phyloP scores from a whole-genome alignment of 2,113 vertebrate species.

The Rhombomys opimus region DNA sequence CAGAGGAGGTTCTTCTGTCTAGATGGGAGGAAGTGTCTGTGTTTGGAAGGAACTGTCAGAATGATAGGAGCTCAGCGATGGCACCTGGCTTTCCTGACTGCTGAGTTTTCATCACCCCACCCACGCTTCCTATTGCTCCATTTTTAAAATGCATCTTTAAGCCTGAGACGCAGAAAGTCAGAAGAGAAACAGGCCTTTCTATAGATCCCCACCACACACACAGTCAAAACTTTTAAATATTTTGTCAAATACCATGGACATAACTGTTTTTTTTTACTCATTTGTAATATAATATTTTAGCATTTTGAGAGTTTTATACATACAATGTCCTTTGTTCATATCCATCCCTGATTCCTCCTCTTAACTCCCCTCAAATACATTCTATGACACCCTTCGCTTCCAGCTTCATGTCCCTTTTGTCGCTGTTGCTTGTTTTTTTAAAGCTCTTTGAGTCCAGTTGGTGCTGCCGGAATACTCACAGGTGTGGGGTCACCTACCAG shows the following conservation, averaged over 20 bases:
- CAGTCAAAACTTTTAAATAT: conserved; percentile 9
- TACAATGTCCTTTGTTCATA: not conserved
- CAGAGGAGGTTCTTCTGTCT: conserved; percentile 46
- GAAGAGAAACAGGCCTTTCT: not conserved
- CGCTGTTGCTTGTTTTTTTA: not conserved
- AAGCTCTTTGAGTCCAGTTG: not conserved
- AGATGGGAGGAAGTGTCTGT: conserved; percentile 59
- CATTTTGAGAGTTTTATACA: not conserved
- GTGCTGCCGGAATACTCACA: not conserved
- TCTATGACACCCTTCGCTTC: not conserved
- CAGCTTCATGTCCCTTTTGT: not conserved
- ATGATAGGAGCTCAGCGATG: conserved; percentile 61
- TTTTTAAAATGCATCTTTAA: not conserved
- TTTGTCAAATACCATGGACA: not conserved
- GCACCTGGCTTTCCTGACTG: not conserved
- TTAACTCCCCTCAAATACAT: not conserved
- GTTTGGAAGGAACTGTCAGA: conserved; percentile 20
- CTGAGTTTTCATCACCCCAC: not conserved
- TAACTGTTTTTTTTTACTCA: not conserved
- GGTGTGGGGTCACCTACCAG: not conserved
- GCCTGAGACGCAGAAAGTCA: not conserved
- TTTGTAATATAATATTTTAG: not conserved
- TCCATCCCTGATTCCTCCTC: not conserved
- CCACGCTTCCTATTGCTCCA: not conserved
- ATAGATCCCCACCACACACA: not conserved